phyloP scores from a whole-genome alignment of 1,140 invertebrate species.

The Drosophila bocki region DNA sequence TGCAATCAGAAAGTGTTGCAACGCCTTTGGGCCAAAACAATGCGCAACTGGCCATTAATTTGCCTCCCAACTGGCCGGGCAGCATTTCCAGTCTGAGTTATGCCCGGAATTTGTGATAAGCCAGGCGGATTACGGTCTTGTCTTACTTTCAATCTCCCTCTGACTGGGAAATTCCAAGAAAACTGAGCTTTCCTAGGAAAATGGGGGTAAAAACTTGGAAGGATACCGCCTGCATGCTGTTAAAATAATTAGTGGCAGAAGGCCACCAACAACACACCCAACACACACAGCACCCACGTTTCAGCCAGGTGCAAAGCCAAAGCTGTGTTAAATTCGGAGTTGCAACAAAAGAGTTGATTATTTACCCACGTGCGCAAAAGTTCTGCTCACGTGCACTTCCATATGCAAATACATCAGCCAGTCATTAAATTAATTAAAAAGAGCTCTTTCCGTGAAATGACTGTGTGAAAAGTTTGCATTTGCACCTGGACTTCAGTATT shows the following conservation, averaged over 20 bases:
- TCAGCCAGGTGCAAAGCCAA: slow-evolving; percentile 5
- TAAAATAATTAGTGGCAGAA: slow-evolving; percentile 54
- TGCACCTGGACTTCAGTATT: slow-evolving; percentile 20
- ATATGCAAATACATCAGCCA: slow-evolving; percentile 71
- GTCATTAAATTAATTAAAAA: slow-evolving; percentile 78
- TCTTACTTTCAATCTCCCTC: not conserved
- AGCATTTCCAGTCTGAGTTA: slow-evolving; percentile 47
- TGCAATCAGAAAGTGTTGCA: slow-evolving; percentile 79
- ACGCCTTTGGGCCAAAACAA: slow-evolving; percentile 59
- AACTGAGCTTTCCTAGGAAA: slow-evolving; percentile 17
- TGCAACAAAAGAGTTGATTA: slow-evolving; percentile 61
- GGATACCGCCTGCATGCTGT: slow-evolving; percentile 27
- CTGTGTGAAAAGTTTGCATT: slow-evolving; percentile 45
- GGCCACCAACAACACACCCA: not conserved
- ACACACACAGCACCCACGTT: not conserved
- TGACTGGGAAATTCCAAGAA: slow-evolving; percentile 22
- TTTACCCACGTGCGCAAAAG: slow-evolving; percentile 54
- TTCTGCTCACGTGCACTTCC: slow-evolving; percentile 58
- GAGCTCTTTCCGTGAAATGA: slow-evolving; percentile 48
- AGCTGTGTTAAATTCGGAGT: slow-evolving; percentile 25
- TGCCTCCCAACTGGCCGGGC: slow-evolving; percentile 29
- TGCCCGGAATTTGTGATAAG: slow-evolving; percentile 76
- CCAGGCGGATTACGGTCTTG: slow-evolving; percentile 45
- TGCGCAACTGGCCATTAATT: slow-evolving; percentile 68
- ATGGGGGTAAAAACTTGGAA: not conserved